Conservation (phyloP, 2,888 invertebrate species). For the Drosophila diplacantha region DNA sequence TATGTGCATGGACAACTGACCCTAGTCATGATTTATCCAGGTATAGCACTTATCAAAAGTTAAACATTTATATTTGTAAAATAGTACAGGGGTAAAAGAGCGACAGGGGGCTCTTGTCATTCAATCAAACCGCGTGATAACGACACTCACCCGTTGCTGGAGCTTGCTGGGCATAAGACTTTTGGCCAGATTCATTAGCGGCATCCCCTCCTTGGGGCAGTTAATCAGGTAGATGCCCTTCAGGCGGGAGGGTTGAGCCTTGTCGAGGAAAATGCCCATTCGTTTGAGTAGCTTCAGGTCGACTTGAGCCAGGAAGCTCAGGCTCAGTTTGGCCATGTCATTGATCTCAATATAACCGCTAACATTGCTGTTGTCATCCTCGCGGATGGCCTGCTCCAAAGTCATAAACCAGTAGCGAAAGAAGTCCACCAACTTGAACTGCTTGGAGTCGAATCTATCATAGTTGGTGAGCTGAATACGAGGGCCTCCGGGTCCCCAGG, state of each 20-base stretch:
- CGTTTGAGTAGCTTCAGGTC: constrained; percentile 79
- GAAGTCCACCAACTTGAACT: constrained; percentile 78
- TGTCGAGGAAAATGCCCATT: constrained; percentile 63
- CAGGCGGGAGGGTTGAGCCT: constrained; percentile 61
- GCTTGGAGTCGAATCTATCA: constrained; percentile 78
- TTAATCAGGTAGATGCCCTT: constrained; percentile 68
- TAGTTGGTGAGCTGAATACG: constrained; percentile 79
- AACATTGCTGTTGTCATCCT: constrained; percentile 80
- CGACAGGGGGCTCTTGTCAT: too few relatives aligned
- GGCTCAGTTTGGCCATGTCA: constrained; percentile 57
- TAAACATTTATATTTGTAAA: background rate
- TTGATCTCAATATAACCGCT: constrained; percentile 65
- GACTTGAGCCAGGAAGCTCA: constrained; percentile 62
- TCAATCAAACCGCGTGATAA: too few relatives aligned
- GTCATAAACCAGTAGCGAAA: constrained; percentile 80
- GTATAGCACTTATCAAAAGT: background rate
- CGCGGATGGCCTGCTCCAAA: constrained; percentile 80
- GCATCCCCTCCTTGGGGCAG: constrained; percentile 79
- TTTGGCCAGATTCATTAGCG: constrained; percentile 80
- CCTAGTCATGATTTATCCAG: too few relatives aligned
- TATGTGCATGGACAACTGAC: background rate
- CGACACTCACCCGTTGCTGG: constrained; percentile 80
- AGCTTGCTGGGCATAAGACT: constrained; percentile 81
- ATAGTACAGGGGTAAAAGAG: too few relatives aligned
- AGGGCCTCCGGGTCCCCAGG: constrained; percentile 77